Base-by-base conservation (phyloP, 2,113 vertebrate species). In the Cryptomyrus ogoouensis region DNA sequence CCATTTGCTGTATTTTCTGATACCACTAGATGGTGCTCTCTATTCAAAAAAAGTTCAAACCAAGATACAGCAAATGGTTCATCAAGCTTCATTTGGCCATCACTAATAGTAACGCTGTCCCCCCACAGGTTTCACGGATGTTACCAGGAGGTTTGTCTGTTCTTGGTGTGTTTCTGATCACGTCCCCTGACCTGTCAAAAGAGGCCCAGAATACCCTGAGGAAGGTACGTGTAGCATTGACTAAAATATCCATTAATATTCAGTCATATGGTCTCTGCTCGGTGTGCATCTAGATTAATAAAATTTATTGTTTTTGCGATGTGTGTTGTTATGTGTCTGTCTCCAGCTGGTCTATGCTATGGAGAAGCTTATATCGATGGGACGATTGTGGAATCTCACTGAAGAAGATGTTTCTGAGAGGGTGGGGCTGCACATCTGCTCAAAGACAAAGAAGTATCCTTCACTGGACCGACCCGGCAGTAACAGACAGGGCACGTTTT, bases 371-470 rank as follows among this genome's bases (percentile, higher is more conserved):
- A 91, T 98, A 91, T 96, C 92, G 91, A 97, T 95, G n/a, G 97
- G 96, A 87, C 93, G 94, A 27, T 92, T 98, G 4, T 99, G 98
- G 98, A 94, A 88, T 89, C 92, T 94, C 77, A 74, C 93, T 39
- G 97, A 97, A 0, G 96, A 97, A 5, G 97, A 99, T 0, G 83
- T 97, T 90, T 96, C 96, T 0, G 98, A 99, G 49, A 94, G 96
- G 89, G 96, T 96, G 85, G 94, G 95, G 0, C 95, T 99, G 93
- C 97, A 98, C 3, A 91, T 99, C 92, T 98, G 97, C 92, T 97
- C 96, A 91, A 94, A 96, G 94, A 97, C 97, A 49, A 97, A 96
- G 89, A 99, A 98, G 98, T 99, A 99, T 98, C 97, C 95, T 97
- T 97, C 89, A 83, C 74, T n/a, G 24, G 19, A 80, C 13, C 1